Evolutionary conservation across 2,113 vertebrate species (phyloP).

Genomic region (Siphamia tubifer): DNA sequence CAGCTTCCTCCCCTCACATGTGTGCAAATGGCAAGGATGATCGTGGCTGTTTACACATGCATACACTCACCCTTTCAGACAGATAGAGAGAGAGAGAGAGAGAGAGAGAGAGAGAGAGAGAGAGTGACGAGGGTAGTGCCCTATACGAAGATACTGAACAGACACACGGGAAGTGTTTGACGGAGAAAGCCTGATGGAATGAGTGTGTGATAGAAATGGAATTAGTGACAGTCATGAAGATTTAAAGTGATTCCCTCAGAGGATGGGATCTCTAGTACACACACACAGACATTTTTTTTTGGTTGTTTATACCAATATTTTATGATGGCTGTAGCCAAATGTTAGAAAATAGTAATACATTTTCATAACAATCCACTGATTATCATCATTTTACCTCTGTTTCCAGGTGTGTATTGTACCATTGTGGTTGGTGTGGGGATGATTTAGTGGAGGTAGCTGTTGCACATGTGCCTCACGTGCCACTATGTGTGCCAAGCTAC

Average conservation of each 20-base stretch:
- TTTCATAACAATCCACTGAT: no score
- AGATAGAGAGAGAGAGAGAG: no score
- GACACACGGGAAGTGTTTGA: conserved; percentile 15
- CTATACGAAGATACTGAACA: conserved; percentile 34
- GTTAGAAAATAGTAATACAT: no score
- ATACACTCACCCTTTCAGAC: neutral
- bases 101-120: no score
- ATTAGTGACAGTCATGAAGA: conserved; percentile 36
- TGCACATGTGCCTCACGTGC: conserved; percentile 1
- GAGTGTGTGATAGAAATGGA: neutral
- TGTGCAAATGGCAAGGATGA: neutral
- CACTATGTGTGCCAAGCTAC: neutral
- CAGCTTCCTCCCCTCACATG: neutral
- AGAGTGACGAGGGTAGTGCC: conserved; percentile 4
- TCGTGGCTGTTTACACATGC: neutral
- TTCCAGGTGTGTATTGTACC: no score
- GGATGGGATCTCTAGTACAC: neutral
- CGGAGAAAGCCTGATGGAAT: conserved; percentile 13
- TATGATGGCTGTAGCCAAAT: no score
- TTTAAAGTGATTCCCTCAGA: conserved; percentile 21
- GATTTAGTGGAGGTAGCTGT: neutral
- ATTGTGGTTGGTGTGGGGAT: neutral
- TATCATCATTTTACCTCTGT: no score
- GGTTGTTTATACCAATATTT: neutral
- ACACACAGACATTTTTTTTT: neutral